These are phyloP conservation scores for Alosa sapidissima DNA, from an alignment of 2,797 vertebrate species.

Conservation along the genomic window DNA sequence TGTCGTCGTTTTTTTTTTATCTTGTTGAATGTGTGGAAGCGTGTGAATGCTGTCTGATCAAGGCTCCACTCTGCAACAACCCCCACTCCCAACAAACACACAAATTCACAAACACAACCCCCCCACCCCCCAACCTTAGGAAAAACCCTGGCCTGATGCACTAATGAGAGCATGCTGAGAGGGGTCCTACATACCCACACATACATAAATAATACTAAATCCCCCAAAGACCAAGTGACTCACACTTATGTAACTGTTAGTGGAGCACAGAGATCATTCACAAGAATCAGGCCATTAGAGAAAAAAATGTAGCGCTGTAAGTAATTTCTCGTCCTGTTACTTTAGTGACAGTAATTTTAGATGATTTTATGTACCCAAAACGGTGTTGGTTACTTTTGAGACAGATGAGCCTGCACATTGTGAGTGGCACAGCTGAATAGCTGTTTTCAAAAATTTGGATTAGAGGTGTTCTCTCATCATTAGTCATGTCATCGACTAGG, in stretches of 20 bases:
- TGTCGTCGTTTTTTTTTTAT: background rate
- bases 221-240: conserved; percentile 66
- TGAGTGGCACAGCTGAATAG: background rate
- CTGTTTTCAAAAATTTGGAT: background rate
- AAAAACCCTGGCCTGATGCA: conserved; percentile 13
- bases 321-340: background rate
- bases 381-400: background rate
- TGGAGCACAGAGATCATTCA: conserved; percentile 61
- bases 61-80: background rate
- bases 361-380: background rate
- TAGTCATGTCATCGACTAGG: background rate
- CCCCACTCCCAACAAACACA: background rate
- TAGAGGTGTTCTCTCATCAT: conserved; percentile 47
- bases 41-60: conserved; percentile 5
- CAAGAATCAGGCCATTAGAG: conserved; percentile 54
- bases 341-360: background rate
- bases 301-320: background rate
- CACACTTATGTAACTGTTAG: conserved; percentile 65
- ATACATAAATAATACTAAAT: conserved; percentile 58
- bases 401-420: background rate
- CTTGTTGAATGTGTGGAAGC: background rate
- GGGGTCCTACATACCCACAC: conserved; percentile 30
- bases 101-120: background rate
- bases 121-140: background rate
- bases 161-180: conserved; percentile 21